A percentile compares a stretch with the other conserved stretches of the same genome.
phyloP scores from a whole-genome alignment of 1,140 invertebrate genomes.

The Xylocopa sonorina region DNA sequence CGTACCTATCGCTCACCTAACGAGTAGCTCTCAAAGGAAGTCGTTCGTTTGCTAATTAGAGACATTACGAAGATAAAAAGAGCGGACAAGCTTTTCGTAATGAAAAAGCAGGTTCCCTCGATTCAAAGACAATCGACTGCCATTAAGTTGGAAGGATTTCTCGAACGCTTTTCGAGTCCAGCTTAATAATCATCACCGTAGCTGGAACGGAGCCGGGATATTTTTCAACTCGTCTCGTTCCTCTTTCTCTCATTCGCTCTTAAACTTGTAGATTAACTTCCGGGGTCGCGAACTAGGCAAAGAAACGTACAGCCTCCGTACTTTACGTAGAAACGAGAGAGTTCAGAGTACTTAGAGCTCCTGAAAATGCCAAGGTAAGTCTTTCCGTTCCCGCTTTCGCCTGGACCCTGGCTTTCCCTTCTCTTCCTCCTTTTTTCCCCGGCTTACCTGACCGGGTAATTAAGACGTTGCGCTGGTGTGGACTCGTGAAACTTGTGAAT shows the following conservation, averaged over 20 bases:
- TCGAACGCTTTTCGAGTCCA: background rate
- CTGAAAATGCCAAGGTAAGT: conserved; percentile 32
- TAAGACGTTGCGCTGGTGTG: conserved; percentile 23
- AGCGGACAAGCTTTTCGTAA: background rate
- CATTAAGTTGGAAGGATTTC: background rate
- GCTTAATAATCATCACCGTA: background rate
- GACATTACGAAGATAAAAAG: background rate
- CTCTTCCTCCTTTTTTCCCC: conserved; percentile 19
- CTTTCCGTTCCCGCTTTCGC: conserved; percentile 8
- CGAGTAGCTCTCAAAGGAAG: background rate
- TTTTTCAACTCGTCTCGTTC: background rate
- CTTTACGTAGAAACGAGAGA: conserved; percentile 33
- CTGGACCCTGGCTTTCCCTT: background rate
- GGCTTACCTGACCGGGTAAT: conserved; percentile 42
- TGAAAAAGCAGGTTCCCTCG: background rate
- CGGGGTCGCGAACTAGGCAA: conserved; percentile 21
- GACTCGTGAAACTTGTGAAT: conserved; percentile 5
- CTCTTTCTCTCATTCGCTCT: conserved; percentile 24
- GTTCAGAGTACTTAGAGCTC: conserved; percentile 24
- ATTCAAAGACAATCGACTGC: background rate
- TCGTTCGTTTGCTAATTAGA: background rate
- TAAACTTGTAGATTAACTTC: conserved; percentile 39
- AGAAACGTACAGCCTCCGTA: conserved; percentile 40
- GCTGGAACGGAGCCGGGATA: background rate
- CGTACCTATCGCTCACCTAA: background rate